Evolutionary conservation across 1,140 invertebrate species (phyloP), one percentile per base, ranked within the genome.

Genomic region (Zaprionus ghesquierei): DNA sequence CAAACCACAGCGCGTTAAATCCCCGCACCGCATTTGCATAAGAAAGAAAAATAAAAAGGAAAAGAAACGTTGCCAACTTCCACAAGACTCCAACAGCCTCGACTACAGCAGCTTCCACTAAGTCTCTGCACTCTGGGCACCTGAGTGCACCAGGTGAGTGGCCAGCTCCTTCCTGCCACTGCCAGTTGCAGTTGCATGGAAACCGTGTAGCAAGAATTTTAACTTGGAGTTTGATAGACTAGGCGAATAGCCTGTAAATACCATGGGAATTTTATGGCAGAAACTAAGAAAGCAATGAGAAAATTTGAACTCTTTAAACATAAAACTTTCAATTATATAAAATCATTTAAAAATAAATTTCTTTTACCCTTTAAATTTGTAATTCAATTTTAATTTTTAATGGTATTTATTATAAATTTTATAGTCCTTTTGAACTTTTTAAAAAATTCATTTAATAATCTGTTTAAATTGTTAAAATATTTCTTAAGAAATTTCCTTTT

Each of bases 21-120:
- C 31, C 23, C 25, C 27, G 15, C 25, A 62, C 33, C 54, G 46
- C 58, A 68, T 76, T 62, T 72, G 69, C 69, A 73, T 65, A 60
- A 61, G 41, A 58, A 60, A 63, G n/a, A n/a, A n/a, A n/a, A n/a
- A n/a, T n/a, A n/a, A n/a, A n/a, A n/a, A n/a, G n/a, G n/a, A n/a
- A n/a, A n/a, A n/a, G 27, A 63, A 13, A 61, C 13, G 9, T 25
- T 41, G 35, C 23, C 61, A 64, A 33, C 50, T n/a, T 20, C 13
- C n/a, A 46, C 18, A 20, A 46, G 33, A 49, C 44, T 60, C 31
- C 6, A 1, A 49, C 46, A 62, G 56, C 23, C 25, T 10, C 23
- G 38, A n/a, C 23, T 46, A 22, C 31, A 62, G 41, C 55, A 58
- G 22, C 23, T 46, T 15, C 15, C 49, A 46, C 59, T 8, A 6